These are phyloP conservation scores for Crotalus viridis DNA, from an alignment of 2,113 vertebrate genomes.

Conservation along the genomic window DNA sequence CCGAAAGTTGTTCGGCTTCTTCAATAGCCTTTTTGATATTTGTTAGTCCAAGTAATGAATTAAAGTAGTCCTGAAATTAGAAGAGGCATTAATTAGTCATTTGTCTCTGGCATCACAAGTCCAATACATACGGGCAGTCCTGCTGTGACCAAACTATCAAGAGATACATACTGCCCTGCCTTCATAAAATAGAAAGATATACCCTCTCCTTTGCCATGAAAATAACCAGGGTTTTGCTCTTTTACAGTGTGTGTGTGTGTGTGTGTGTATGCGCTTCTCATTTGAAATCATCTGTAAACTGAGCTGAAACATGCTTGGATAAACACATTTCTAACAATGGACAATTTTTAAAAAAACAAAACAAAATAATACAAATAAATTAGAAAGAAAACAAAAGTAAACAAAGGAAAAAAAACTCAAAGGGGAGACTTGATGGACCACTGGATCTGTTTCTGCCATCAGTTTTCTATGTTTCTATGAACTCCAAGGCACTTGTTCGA, in stretches of 20 bases:
- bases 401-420: background rate
- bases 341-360: background rate
- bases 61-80: constrained; percentile 84
- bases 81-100: constrained; percentile 29
- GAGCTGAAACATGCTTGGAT: too few relatives aligned
- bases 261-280: too few relatives aligned
- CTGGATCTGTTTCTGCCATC: too few relatives aligned
- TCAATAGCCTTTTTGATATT: constrained; percentile 95
- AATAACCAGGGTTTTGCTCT: background rate
- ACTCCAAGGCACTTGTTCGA: background rate
- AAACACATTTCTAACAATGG: background rate
- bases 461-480: background rate
- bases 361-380: background rate
- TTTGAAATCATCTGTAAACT: background rate
- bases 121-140: background rate
- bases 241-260: background rate
- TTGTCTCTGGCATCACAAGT: background rate
- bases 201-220: background rate
- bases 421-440: background rate
- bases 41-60: constrained; percentile 86
- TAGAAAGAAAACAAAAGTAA: background rate
- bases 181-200: background rate
- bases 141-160: background rate
- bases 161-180: background rate
- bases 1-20: constrained; percentile 95